Percentiles rank a stretch among this genome's conserved stretches.
These are phyloP conservation scores for Phylloscopus whistleri DNA, from an alignment of 2,113 vertebrate genomes.

Conservation along the genomic window DNA sequence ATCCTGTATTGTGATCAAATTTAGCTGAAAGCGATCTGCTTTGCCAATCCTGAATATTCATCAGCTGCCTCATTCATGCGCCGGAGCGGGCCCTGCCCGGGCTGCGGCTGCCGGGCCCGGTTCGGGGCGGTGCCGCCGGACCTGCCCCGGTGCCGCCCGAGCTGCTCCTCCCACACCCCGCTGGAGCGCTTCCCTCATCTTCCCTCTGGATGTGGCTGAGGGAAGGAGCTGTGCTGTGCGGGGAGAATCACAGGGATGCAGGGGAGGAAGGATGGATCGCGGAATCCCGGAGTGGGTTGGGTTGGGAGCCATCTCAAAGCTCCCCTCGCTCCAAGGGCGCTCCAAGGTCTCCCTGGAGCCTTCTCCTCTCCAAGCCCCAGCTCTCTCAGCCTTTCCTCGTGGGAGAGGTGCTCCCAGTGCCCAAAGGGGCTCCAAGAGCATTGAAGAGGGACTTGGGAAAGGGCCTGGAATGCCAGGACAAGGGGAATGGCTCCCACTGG, in stretches of 20 bases:
- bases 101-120: neutral
- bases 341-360: neutral
- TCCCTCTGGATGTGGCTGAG: neutral
- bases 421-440: neutral
- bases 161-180: neutral
- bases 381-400: neutral
- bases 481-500: neutral
- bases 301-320: neutral
- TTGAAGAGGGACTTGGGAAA: neutral
- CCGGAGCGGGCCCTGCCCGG: neutral
- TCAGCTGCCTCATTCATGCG: conserved; percentile 69
- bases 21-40: conserved; percentile 69
- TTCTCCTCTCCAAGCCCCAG: neutral
- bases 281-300: neutral
- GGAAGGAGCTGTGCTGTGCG: neutral
- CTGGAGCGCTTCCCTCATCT: fast-evolving
- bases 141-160: neutral
- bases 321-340: neutral
- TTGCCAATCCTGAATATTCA: conserved; percentile 67
- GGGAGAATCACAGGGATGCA: neutral
- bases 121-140: neutral
- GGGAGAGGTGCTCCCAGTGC: neutral
- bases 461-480: neutral
- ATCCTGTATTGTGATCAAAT: conserved; percentile 74
- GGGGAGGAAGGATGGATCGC: neutral